Percentiles rank a stretch among this genome's conserved stretches.
These are phyloP conservation scores for Mamestra configurata DNA, from an alignment of 1,140 invertebrate genomes.

Conservation along the genomic window DNA sequence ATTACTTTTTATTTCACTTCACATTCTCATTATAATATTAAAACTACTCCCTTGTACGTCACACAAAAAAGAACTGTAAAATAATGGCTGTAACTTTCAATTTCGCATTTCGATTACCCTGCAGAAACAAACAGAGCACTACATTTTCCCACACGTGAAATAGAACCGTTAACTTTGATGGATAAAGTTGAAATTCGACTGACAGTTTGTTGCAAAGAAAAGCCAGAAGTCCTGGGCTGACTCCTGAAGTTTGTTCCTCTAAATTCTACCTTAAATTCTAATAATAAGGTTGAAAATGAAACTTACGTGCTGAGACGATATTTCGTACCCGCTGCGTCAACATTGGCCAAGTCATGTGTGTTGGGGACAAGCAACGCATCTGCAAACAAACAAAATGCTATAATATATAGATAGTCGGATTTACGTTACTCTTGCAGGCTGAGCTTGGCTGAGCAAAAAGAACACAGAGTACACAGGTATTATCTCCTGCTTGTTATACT, in stretches of 20 bases:
- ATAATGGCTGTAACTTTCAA: background rate
- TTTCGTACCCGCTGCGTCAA: conserved; percentile 58
- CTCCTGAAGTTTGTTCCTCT: conserved; percentile 4
- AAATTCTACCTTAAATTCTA: conserved; percentile 36
- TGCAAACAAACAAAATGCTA: conserved; percentile 70
- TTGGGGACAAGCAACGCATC: conserved; percentile 65
- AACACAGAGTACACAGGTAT: background rate
- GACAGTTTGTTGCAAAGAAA: conserved; percentile 26
- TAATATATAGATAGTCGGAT: conserved; percentile 36
- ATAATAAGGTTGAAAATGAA: conserved; percentile 53
- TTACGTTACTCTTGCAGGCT: conserved; percentile 8
- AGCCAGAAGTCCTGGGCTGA: background rate
- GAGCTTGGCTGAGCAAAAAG: background rate
- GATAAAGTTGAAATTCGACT: conserved; percentile 57
- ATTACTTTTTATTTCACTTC: conserved; percentile 62
- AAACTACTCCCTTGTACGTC: conserved; percentile 45
- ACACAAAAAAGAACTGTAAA: conserved; percentile 15
- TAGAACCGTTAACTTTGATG: conserved; percentile 11
- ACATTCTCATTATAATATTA: conserved; percentile 67
- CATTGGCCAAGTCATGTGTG: conserved; percentile 63
- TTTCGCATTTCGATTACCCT: background rate
- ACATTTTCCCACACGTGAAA: conserved; percentile 32
- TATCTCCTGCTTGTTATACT: conserved; percentile 14
- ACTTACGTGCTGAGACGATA: conserved; percentile 61
- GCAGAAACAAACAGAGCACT: background rate